Base-by-base conservation (phyloP, 2,888 invertebrate species). In the Acholoe squamosa region DNA sequence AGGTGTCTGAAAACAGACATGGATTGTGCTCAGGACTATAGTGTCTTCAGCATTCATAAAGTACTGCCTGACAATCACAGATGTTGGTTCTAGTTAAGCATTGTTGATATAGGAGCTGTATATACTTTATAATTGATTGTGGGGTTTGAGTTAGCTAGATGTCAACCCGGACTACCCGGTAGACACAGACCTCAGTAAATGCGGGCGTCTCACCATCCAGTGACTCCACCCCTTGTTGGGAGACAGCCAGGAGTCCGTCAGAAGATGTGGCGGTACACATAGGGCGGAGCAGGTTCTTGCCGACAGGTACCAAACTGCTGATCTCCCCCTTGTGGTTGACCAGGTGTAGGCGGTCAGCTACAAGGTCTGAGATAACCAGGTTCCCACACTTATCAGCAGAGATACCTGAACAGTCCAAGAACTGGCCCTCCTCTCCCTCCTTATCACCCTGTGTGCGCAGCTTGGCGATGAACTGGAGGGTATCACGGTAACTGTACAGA, bases 321-420 rank as follows among this genome's bases (percentile, higher is more conserved):
- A 91, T 84, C 71, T 92, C 91, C 5, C 91, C 91, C 22, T 77
- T 88, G 10, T 31, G 14, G 89, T 91, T 91, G 22, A 91, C 67
- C 33, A 77, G 19, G 77, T 91, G 91, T 0, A 92, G 56, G 0
- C 90, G 61, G 31, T 91, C 91, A 3, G 89, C 76, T 19, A 90
- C 54, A 0, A 84, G 34, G 77, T 92, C 92, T 7, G 91, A 61
- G 10, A 92, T 61, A n/a, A 92, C 31, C 3, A 92, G 91, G 67
- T 90, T 86, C 12, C 92, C 92, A 33, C 51, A n/a, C n/a, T 67
- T 28, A 80, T 92, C 91, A 10, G 71, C 28, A 34, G 90, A 90
- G 61, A 92, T 91, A 19, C 91, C 91, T 19, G 92, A 86, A 51
- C 91, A 91, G 80, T 91, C 92, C 51, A 92, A 90, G 56, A 92